Conservation (phyloP, 2,113 vertebrate genomes). For the Passer montanus region DNA sequence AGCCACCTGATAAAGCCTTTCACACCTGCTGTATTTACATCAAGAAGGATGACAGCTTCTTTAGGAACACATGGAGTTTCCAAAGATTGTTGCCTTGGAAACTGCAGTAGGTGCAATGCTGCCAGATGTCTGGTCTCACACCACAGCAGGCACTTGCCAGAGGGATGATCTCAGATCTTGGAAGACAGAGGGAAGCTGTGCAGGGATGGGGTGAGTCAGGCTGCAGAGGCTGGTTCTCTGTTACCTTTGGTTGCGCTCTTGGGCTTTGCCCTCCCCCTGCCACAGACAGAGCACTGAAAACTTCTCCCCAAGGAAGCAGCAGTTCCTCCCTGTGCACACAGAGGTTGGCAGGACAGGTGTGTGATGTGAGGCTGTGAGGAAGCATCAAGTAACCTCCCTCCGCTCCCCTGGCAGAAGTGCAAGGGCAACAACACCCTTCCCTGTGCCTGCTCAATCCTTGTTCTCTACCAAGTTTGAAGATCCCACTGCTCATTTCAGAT, state of each 20-base stretch:
- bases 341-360: not conserved
- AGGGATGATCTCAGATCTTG: not conserved
- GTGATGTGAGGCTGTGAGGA: not conserved
- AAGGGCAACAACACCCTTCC: not conserved
- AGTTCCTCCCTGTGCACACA: not conserved
- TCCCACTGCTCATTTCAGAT: not conserved
- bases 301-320: not conserved
- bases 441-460: not conserved
- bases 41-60: not conserved
- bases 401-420: not conserved
- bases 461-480: not conserved
- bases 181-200: not conserved
- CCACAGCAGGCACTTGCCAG: not conserved
- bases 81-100: not conserved
- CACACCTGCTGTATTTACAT: not conserved
- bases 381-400: not conserved
- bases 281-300: not conserved
- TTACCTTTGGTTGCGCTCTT: not conserved
- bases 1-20: not conserved
- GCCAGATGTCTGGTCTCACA: not conserved
- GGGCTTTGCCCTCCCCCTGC: not conserved
- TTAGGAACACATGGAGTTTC: not conserved
- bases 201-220: not conserved
- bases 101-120: too few relatives aligned
- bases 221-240: not conserved